Percentiles rank a stretch among this genome's conserved stretches.
phyloP scores from a whole-genome alignment of 2,888 invertebrate species.

The Uropetala carovei region DNA sequence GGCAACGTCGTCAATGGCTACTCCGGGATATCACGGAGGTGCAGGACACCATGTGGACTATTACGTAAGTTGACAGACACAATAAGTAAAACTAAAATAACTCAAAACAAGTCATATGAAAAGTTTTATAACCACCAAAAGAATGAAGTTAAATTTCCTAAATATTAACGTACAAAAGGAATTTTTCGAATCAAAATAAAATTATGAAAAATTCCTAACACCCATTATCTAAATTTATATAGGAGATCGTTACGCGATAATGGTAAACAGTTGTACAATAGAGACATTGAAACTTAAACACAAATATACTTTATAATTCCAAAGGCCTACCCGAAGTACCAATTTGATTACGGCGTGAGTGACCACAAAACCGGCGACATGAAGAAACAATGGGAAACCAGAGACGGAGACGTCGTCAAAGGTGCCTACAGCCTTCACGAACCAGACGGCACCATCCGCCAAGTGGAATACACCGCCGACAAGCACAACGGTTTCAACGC shows the following conservation, averaged over 20 bases:
- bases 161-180: too few species aligned
- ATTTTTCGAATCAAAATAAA: too few species aligned
- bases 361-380: constrained; percentile 41
- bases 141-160: neutral
- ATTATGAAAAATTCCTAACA: too few species aligned
- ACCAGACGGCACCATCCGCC: constrained; percentile 45
- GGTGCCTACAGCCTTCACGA: constrained; percentile 42
- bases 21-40: neutral
- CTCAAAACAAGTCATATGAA: neutral
- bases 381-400: constrained; percentile 67
- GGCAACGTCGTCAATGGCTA: neutral
- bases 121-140: neutral
- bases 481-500: constrained; percentile 67
- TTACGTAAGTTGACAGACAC: neutral
- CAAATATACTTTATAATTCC: neutral
- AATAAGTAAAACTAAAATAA: neutral
- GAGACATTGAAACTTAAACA: too few species aligned
- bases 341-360: constrained; percentile 31
- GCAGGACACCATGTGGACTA: constrained; percentile 17
- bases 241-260: too few species aligned
- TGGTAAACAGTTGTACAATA: too few species aligned
- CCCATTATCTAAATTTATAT: too few species aligned
- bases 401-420: constrained; percentile 68
- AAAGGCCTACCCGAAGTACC: constrained; percentile 45
- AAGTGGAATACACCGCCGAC: constrained; percentile 64